Base-by-base conservation (phyloP, 2,888 invertebrate genomes). In the Zhengitettix transpicula region DNA sequence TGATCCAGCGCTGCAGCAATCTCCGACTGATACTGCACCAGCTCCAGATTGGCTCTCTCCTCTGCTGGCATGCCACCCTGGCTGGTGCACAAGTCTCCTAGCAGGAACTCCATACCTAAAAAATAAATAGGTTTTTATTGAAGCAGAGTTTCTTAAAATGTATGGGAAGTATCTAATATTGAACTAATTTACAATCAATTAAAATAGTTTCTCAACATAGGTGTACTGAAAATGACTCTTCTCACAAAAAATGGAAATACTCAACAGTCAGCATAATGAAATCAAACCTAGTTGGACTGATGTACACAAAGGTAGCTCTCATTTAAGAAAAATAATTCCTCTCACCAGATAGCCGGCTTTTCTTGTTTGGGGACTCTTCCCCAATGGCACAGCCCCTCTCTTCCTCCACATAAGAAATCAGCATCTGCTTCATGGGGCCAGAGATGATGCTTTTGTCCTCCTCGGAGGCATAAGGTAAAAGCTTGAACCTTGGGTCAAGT, bases 11-110 rank as follows among this genome's bases (percentile, higher is more conserved):
- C 67, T 15, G 75, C 75, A 5, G 72, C 71, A 1, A 71, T 67
- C 62, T 76, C 76, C 1, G 74, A 73, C 59, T 75, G 73, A 65
- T 76, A 77, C 58, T 75, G 75, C 1, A 72, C 71, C 40, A 76
- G 65, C 64, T 77, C 76, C 12, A 75, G 68, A 59, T 74, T 72
- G 0, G 74, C 74, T 58, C 73, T 72, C 61, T 76, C 75, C 58
- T 72, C 71, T 1, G 71, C 69, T 10, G 74, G 69, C 69, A 74
- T 73, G 52, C 69, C 70, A 42, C 65, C 67, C 63, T 74, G 74
- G 16, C 65, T 67, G 42, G 68, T 64, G 63, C 70, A 70, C 15
- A 74, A 63, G 44, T 71, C 70, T 10, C 74, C 75, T 10, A 76
- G 68, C 42, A 76, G 67, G 57, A 72, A 67, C 62, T 74, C 74